Base-by-base conservation (phyloP, 2,888 invertebrate species). In the Idaea straminata region DNA sequence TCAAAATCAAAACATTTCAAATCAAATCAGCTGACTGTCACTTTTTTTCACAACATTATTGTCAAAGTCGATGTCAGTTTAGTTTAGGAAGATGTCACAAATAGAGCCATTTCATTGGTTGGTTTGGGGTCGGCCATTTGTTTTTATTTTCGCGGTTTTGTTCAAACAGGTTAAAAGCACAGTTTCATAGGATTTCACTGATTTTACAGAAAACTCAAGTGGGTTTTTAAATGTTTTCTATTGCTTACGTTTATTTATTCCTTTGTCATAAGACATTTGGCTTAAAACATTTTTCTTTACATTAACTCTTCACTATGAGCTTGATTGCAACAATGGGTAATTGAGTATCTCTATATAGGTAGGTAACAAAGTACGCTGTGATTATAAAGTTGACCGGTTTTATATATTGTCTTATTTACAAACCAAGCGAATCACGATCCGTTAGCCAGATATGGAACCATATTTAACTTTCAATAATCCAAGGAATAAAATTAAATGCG, bases 401-500 rank as follows among this genome's bases (percentile, higher is more conserved):
- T n/a, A n/a, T n/a, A n/a, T n/a, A n/a, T n/a, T 25, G 25, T 25
- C 3, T 25, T 25, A 25, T 25, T 25, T 25, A 25, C 25, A 3
- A 25, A 3, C 25, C 25, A 25, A 47, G 13, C 47, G 5, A 47
- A 47, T 47, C 47, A 47, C 47, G 47, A 47, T 47, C 7, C 47
- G 47, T 47, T 47, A 47, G 6, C 47, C 47, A 13, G 47, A 13
- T 47, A 47, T 6, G 47, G 47, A 47, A 47, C 3, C 47, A 47
- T 47, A 47, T 47, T 47, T 10, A 47, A 47, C 47, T 47, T 47
- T 47, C 63, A 47, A 47, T 47, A 59, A 64, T 73, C 83, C 81
- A 62, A 68, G 85, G 88, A 78, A 83, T 83, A 84, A 87, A 87
- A 82, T 82, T 79, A 72, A 70, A 69, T 66, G 62, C 71, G 62